A percentile compares a stretch with the other conserved stretches of the same genome.
Evolutionary conservation across 2,888 invertebrate species (phyloP).

Genomic region (Digitonthophagus gazella): DNA sequence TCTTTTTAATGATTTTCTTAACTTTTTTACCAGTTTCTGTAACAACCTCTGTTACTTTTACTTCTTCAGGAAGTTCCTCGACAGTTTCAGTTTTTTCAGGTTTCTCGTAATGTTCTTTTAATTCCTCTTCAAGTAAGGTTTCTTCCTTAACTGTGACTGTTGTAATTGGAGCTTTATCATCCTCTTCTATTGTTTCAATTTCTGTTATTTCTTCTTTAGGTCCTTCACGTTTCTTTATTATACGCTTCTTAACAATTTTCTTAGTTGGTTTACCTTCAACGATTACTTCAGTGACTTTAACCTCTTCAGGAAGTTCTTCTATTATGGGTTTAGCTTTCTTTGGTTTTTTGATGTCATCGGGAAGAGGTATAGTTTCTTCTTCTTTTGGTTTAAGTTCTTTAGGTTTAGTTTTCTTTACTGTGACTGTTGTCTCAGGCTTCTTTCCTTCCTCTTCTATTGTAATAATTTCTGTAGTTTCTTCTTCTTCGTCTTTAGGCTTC

Average conservation of each 20-base stretch:
- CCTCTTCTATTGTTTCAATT: constrained; percentile 51
- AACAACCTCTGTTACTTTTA: constrained; percentile 34
- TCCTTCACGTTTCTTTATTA: constrained; percentile 43
- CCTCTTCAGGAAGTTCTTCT: constrained; percentile 37
- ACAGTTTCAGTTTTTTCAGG: constrained; percentile 35
- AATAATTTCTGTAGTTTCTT: constrained; percentile 41
- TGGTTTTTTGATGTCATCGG: constrained; percentile 11
- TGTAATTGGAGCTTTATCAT: constrained; percentile 50
- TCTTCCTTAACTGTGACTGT: constrained; percentile 48
- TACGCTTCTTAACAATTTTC: constrained; percentile 41
- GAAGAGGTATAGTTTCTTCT: constrained; percentile 19
- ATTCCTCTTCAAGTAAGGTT: constrained; percentile 40
- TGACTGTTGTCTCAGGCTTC: constrained; percentile 41
- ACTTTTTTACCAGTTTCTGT: constrained; percentile 24
- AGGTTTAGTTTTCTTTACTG: constrained; percentile 22
- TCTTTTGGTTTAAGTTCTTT: constrained; percentile 21
- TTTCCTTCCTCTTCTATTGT: constrained; percentile 42
- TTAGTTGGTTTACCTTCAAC: constrained; percentile 41
- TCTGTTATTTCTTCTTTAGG: constrained; percentile 48
- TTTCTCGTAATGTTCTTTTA: constrained; percentile 30
- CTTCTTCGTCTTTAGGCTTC: constrained; percentile 40
- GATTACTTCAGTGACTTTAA: constrained; percentile 36
- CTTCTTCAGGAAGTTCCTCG: constrained; percentile 38
- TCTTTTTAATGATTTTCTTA: constrained; percentile 23
- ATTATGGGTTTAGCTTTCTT: constrained; percentile 26